phyloP scores from a whole-genome alignment of 2,797 vertebrate genomes.

The Danio albolineatus region DNA sequence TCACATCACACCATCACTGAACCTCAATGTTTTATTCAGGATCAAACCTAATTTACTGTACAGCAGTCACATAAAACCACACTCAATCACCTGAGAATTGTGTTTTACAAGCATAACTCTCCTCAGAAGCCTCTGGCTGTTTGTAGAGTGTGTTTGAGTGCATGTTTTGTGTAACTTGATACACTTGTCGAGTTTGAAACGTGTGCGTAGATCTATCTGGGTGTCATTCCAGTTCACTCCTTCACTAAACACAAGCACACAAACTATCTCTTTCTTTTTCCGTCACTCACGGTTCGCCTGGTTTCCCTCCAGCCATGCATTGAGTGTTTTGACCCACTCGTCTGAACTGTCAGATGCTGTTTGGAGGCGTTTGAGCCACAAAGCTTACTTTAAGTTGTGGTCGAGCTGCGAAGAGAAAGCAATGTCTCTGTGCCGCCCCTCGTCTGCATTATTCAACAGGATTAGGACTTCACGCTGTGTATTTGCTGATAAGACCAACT shows the following conservation, averaged over 20 bases:
- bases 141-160: constrained; percentile 25
- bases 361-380: constrained; percentile 66
- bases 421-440: not conserved
- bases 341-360: constrained; percentile 43
- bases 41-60: not conserved
- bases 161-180: constrained; percentile 34
- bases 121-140: not conserved
- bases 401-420: constrained; percentile 9
- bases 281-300: constrained; percentile 34
- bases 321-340: constrained; percentile 55
- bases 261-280: constrained; percentile 34
- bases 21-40: not conserved
- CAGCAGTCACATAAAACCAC: not conserved
- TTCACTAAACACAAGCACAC: constrained; percentile 29
- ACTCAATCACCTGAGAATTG: not conserved
- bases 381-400: constrained; percentile 36
- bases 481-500: constrained; percentile 41
- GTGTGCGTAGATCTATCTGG: constrained; percentile 22
- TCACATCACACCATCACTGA: not conserved
- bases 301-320: constrained; percentile 5
- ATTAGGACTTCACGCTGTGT: constrained; percentile 52
- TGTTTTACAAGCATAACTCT: not conserved
- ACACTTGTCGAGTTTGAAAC: constrained; percentile 3
- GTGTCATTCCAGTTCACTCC: constrained; percentile 53
- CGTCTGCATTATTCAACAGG: constrained; percentile 55